Percentiles rank a stretch among this genome's conserved stretches.
Conservation (phyloP, 1,140 invertebrate genomes). For the Caenorhabditis briggsae region DNA sequence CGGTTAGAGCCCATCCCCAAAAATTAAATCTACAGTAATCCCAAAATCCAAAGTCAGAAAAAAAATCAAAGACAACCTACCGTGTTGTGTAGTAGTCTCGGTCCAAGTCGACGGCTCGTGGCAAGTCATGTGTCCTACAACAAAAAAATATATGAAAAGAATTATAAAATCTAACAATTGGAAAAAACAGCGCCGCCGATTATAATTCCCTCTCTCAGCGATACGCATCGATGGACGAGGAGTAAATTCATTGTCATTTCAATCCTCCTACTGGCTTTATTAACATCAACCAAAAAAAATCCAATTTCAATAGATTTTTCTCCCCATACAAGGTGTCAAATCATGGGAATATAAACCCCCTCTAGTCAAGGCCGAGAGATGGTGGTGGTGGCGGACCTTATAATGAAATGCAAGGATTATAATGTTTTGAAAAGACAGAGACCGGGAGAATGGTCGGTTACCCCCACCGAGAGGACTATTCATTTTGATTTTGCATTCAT, state of each 20-base stretch:
- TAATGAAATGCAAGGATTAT: slow-evolving; percentile 56
- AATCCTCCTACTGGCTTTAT: slow-evolving; percentile 5
- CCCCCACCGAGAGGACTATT: neutral
- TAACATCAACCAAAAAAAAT: neutral
- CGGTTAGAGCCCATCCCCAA: neutral
- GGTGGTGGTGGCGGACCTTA: neutral
- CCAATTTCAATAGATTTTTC: too few relatives aligned
- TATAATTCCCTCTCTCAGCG: slow-evolving; percentile 10
- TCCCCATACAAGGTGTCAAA: slow-evolving; percentile 3
- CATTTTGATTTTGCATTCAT: neutral
- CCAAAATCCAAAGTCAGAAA: too few relatives aligned
- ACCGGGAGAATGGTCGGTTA: too few relatives aligned
- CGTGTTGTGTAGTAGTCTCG: neutral
- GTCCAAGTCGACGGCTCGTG: slow-evolving; percentile 63
- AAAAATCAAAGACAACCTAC: neutral
- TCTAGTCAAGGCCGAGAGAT: slow-evolving; percentile 24
- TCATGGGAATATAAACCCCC: slow-evolving; percentile 29
- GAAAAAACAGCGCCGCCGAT: neutral
- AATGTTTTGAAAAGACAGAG: neutral
- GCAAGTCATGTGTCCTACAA: slow-evolving; percentile 62
- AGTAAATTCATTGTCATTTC: too few relatives aligned
- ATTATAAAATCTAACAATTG: neutral
- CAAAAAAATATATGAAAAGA: neutral
- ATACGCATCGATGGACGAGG: slow-evolving; percentile 46
- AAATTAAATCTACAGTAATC: neutral